phyloP scores from a whole-genome alignment of 2,888 invertebrate genomes.

The Caenorhabditis becei region DNA sequence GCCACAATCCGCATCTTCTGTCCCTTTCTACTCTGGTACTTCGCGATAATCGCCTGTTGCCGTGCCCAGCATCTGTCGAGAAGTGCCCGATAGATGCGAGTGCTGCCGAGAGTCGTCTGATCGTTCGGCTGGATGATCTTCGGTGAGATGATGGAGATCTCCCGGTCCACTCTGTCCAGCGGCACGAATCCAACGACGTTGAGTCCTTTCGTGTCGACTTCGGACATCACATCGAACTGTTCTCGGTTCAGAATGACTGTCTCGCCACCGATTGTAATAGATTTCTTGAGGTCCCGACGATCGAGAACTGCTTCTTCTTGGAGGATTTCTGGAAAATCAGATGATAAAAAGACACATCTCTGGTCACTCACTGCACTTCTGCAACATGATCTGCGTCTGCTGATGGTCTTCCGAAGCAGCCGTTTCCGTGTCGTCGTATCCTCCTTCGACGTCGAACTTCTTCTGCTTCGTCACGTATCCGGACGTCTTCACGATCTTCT shows the following conservation, averaged over 20 bases:
- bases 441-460: constrained; percentile 17
- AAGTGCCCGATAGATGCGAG: constrained; percentile 58
- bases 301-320: constrained; percentile 26
- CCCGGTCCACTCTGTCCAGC: constrained; percentile 38
- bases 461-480: constrained; percentile 39
- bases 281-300: constrained; percentile 59
- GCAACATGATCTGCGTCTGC: background rate
- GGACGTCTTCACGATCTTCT: constrained; percentile 37
- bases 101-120: constrained; percentile 60
- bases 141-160: constrained; percentile 35
- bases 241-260: constrained; percentile 57
- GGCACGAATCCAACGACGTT: constrained; percentile 53
- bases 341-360: background rate
- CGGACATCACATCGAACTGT: constrained; percentile 52
- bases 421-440: background rate
- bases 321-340: constrained; percentile 16
- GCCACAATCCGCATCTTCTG: constrained; percentile 59
- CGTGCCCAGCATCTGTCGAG: constrained; percentile 56
- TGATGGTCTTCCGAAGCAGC: background rate
- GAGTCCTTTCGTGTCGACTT: constrained; percentile 39
- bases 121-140: constrained; percentile 59
- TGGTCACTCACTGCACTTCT: constrained; percentile 26
- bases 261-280: constrained; percentile 66
- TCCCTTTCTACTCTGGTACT: constrained; percentile 57
- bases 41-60: constrained; percentile 54